These are phyloP conservation scores for Hippocampus kuda DNA, from an alignment of 2,797 vertebrate species.

Conservation along the genomic window DNA sequence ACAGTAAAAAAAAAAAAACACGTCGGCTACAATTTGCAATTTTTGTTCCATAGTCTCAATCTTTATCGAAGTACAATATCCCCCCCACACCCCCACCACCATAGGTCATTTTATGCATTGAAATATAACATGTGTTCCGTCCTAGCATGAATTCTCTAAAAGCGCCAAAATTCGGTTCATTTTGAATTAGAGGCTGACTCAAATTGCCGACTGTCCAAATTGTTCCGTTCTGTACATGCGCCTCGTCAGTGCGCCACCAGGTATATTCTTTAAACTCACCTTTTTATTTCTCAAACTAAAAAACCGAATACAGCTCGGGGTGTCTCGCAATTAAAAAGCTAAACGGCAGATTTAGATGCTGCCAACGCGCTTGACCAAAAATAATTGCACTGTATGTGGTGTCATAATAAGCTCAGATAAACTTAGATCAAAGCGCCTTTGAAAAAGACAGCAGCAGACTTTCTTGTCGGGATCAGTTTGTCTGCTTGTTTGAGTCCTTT, in stretches of 20 bases:
- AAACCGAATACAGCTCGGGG: background rate
- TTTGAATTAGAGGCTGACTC: background rate
- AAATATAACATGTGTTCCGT: background rate
- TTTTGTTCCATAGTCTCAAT: background rate
- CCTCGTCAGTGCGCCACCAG: too few species aligned
- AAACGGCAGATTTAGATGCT: constrained; percentile 2
- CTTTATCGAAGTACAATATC: too few species aligned
- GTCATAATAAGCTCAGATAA: constrained; percentile 4
- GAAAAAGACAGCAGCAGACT: constrained; percentile 1
- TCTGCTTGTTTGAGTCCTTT: constrained; percentile 4
- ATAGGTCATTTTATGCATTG: background rate
- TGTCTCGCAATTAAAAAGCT: constrained; percentile 3
- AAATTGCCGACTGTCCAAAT: background rate
- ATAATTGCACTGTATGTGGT: constrained; percentile 5
- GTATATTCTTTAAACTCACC: background rate
- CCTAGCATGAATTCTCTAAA: background rate
- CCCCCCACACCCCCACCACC: too few species aligned
- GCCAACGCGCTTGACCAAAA: constrained; percentile 2
- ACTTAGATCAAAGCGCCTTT: constrained; percentile 7
- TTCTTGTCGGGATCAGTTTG: constrained; percentile 9
- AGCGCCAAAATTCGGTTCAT: background rate
- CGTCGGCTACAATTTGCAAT: background rate
- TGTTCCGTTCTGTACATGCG: background rate
- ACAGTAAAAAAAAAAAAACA: too few species aligned
- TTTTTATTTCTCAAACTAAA: background rate